Evolutionary conservation across 1,140 invertebrate species (phyloP).

Genomic region (Megathymus violae): DNA sequence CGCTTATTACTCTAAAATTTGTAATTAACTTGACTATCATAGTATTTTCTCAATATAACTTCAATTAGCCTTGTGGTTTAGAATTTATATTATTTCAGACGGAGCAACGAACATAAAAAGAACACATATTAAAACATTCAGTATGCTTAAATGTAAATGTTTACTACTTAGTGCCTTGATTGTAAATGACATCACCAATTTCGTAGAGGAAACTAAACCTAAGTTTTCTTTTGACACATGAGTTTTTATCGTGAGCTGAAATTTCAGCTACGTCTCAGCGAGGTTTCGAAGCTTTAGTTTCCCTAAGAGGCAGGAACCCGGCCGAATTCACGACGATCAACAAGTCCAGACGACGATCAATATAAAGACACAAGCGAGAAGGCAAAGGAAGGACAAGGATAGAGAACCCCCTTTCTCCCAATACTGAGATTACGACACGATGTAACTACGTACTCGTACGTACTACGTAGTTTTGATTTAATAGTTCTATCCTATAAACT

Average conservation of each 20-base stretch:
- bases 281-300: constrained; percentile 37
- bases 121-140: no score
- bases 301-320: constrained; percentile 40
- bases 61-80: no score
- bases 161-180: not conserved
- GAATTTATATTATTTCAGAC: no score
- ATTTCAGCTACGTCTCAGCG: constrained; percentile 7
- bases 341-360: constrained; percentile 81
- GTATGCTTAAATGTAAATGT: no score
- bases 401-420: constrained; percentile 44
- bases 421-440: constrained; percentile 46
- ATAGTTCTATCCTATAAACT: not conserved
- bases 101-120: no score
- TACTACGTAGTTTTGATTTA: constrained; percentile 35
- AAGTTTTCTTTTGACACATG: constrained; percentile 12
- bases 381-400: constrained; percentile 53
- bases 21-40: no score
- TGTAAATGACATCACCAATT: constrained; percentile 6
- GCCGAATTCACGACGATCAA: constrained; percentile 70
- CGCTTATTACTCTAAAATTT: no score
- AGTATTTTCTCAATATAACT: no score
- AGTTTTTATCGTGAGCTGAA: not conserved
- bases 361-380: constrained; percentile 62
- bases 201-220: constrained; percentile 1
- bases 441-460: constrained; percentile 32